These are phyloP conservation scores for Sebastes diaconus DNA, from an alignment of 2,797 vertebrate species.

Conservation along the genomic window DNA sequence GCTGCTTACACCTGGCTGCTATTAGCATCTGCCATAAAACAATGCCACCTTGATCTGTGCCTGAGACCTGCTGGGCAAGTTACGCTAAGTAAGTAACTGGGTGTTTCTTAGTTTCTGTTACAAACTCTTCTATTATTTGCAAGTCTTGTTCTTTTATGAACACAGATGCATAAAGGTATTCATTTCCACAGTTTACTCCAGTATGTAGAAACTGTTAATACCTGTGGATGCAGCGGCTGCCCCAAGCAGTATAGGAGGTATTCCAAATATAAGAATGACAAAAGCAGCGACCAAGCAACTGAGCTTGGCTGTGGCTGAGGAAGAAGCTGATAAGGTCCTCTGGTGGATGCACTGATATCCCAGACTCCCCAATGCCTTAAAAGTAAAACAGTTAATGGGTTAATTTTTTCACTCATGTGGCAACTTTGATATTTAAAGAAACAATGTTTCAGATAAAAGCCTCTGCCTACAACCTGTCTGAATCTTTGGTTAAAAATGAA, in stretches of 20 bases:
- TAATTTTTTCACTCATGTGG: neutral
- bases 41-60: too few species aligned
- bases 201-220: neutral
- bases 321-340: conserved; percentile 27
- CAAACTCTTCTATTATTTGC: too few species aligned
- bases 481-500: neutral
- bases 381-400: neutral
- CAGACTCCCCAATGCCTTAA: conserved; percentile 20
- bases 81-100: too few species aligned
- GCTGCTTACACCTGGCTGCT: too few species aligned
- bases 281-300: conserved; percentile 10
- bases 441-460: neutral
- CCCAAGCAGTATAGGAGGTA: conserved; percentile 44
- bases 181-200: neutral
- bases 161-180: neutral
- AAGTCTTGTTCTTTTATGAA: too few species aligned
- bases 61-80: too few species aligned
- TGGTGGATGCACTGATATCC: conserved; percentile 34
- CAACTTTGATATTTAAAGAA: neutral
- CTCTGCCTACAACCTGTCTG: neutral
- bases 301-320: conserved; percentile 25
- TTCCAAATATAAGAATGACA: neutral
- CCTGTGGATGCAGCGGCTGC: conserved; percentile 52
- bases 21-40: too few species aligned
- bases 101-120: too few species aligned